phyloP scores from a whole-genome alignment of 2,888 invertebrate genomes.

The Scaeva pyrastri region DNA sequence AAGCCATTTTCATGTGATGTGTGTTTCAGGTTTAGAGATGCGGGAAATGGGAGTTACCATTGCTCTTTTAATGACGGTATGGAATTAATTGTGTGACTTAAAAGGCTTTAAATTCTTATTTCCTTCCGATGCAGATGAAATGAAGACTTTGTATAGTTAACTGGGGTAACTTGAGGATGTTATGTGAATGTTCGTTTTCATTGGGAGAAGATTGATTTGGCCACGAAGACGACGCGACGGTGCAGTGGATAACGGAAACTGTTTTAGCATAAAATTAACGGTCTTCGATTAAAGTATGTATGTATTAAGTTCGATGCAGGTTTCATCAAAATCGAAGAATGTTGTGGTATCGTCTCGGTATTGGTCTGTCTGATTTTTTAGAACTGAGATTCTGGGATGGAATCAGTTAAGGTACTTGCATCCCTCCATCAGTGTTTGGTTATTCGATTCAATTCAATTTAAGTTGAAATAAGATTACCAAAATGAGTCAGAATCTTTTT shows the following conservation, averaged over 20 bases:
- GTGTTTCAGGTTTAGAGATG: conserved; percentile 3
- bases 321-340: no score
- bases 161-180: no score
- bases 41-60: conserved; percentile 23
- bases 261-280: not conserved
- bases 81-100: conserved; percentile 48
- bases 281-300: not conserved
- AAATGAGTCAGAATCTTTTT: no score
- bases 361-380: no score
- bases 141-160: not conserved
- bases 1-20: conserved; percentile 1
- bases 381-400: no score
- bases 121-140: conserved; percentile 52
- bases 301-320: no score
- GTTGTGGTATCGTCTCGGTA: no score
- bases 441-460: no score
- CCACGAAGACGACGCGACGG: no score
- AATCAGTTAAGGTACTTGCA: no score
- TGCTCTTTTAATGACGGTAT: not conserved
- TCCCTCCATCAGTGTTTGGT: no score
- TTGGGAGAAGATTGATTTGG: conserved; percentile 1
- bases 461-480: no score
- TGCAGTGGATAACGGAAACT: not conserved
- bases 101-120: conserved; percentile 51
- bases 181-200: not conserved